Evolutionary conservation across 2,797 vertebrate genomes (phyloP).

Genomic region (Coilia nasus): DNA sequence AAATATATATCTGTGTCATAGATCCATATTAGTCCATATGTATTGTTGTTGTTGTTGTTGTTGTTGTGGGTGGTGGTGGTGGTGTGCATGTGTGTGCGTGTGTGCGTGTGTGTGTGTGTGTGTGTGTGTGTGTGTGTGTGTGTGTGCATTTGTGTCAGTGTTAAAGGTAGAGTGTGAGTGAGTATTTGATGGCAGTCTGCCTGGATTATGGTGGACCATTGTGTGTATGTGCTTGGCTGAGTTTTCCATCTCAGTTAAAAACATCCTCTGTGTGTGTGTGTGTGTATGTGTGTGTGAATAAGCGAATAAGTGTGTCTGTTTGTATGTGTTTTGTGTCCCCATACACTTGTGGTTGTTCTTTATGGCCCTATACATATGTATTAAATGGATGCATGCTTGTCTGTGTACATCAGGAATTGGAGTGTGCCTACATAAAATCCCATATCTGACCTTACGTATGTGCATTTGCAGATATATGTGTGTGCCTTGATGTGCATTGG

Average conservation of each 20-base stretch:
- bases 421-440: neutral
- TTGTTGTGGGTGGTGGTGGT: slow-evolving; percentile 6
- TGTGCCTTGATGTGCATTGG: neutral
- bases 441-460: slow-evolving; percentile 7
- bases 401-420: slow-evolving; percentile 1
- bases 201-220: slow-evolving; percentile 22
- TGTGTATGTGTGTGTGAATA: neutral
- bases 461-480: neutral
- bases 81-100: neutral
- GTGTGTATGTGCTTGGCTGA: slow-evolving; percentile 22
- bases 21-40: slow-evolving; percentile 33
- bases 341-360: slow-evolving; percentile 8
- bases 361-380: slow-evolving; percentile 19
- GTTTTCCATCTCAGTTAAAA: slow-evolving; percentile 20
- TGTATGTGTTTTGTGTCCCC: slow-evolving; percentile 20
- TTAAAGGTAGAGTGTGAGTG: neutral
- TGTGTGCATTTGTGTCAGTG: neutral
- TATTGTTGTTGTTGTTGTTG: slow-evolving; percentile 33
- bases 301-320: neutral
- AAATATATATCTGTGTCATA: slow-evolving; percentile 16
- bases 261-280: neutral
- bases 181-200: slow-evolving; percentile 21
- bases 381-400: slow-evolving; percentile 17
- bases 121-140: neutral
- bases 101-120: slow-evolving; percentile 51